Base-by-base conservation (phyloP, 2,113 vertebrate species). In the Phylloscopus trochiloides region DNA sequence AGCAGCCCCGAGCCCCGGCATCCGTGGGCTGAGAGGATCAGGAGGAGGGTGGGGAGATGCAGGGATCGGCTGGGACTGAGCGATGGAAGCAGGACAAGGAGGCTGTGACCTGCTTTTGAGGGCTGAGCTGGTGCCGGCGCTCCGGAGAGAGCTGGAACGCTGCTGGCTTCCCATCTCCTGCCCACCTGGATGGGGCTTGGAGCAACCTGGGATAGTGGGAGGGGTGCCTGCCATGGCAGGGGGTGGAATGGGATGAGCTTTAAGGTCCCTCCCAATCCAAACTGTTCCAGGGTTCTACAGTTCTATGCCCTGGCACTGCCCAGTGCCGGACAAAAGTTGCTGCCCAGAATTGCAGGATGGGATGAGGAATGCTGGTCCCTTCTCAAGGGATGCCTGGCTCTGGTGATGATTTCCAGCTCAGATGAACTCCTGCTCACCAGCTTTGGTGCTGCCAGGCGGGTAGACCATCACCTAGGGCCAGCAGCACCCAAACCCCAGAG, bases 121-220 rank as follows among this genome's bases (percentile, higher is more conserved):
- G 43, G 7, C 31, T 17, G 24, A 34, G 42, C 32, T 42, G 66
- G 38, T 8, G 29, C 17, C 11, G 55, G 43, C 9, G 58, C 43
- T 76, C 43, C 0, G 3, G 47, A n/a, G 34, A 36, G 17, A 73
- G 34, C 8, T 0, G 0, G 5, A 25, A 16, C 16, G 12, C 22
- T 2, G 1, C 48, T 51, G 74, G 68, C 31, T 74, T 61, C 28
- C 24, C 47, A 19, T 8, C n/a, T 68, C 54, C 68, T n/a, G 55
- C 50, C 58, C 51, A 17, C 51, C 51, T 50, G 76, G 21, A 43
- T 22, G 36, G 43, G 28, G 34, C 21, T 40, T 15, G 21, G 51
- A 51, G 67, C 32, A 24, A 6, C 21, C 67, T 38, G 51, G 31
- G 10, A 7, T 10, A 5, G 7, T 7, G 66, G 42, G 34, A 79